Conservation (phyloP, 2,113 vertebrate genomes). For the Arvicanthis niloticus region DNA sequence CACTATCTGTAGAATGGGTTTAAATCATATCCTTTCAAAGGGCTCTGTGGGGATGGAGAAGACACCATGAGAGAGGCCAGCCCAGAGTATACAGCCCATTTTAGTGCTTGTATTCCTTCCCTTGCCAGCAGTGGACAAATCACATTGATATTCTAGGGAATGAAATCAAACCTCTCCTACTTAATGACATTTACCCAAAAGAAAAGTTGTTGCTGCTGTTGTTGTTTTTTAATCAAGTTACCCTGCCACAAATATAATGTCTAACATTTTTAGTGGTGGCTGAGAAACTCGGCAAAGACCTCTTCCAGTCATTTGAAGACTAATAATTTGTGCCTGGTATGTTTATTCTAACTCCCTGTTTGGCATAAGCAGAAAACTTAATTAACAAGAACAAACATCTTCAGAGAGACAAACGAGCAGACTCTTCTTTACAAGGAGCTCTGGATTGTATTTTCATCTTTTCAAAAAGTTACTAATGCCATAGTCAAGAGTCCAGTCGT, state of each 20-base stretch:
- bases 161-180: background rate
- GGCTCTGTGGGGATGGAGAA: background rate
- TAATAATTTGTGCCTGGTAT: slow-evolving; percentile 18
- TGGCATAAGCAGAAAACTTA: slow-evolving; percentile 36
- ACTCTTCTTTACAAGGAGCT: slow-evolving; percentile 43
- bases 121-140: background rate
- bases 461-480: background rate
- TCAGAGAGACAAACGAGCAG: background rate
- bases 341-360: slow-evolving; percentile 35
- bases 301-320: slow-evolving; percentile 37
- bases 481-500: slow-evolving; percentile 38
- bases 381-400: slow-evolving; percentile 53
- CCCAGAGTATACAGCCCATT: background rate
- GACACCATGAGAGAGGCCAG: background rate
- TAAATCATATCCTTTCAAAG: background rate
- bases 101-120: background rate
- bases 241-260: background rate
- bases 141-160: background rate
- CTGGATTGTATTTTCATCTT: slow-evolving; percentile 12
- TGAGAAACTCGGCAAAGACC: slow-evolving; percentile 5
- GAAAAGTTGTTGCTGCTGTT: slow-evolving; percentile 20
- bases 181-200: background rate
- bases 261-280: background rate
- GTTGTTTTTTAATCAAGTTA: background rate
- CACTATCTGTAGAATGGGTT: background rate